Percentiles rank a stretch among this genome's conserved stretches.
phyloP scores from a whole-genome alignment of 2,888 invertebrate genomes.

The Campaea margaritaria region DNA sequence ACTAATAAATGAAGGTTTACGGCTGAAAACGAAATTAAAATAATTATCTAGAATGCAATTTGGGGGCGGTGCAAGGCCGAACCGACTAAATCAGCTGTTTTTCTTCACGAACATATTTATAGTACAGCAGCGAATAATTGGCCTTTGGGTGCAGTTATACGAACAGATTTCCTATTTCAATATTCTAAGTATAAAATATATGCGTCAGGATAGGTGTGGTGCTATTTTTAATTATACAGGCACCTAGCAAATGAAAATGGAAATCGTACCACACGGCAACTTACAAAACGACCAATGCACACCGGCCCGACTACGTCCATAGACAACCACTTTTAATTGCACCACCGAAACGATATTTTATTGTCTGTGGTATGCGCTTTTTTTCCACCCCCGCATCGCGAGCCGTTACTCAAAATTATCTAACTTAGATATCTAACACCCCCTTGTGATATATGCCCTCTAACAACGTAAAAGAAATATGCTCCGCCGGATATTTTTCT shows the following conservation, averaged over 20 bases:
- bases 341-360: slow-evolving; percentile 77
- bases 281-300: slow-evolving; percentile 33
- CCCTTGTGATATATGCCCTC: slow-evolving; percentile 69
- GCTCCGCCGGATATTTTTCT: slow-evolving; percentile 56
- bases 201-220: too few species aligned
- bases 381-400: slow-evolving; percentile 58
- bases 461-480: slow-evolving; percentile 68
- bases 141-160: background rate
- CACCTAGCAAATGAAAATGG: slow-evolving; percentile 2
- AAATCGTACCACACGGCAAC: slow-evolving; percentile 6
- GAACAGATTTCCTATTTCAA: too few species aligned
- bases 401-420: slow-evolving; percentile 83
- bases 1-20: background rate
- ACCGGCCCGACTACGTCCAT: slow-evolving; percentile 35
- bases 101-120: slow-evolving; percentile 21
- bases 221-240: too few species aligned
- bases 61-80: slow-evolving; percentile 50
- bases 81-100: slow-evolving; percentile 23
- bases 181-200: too few species aligned
- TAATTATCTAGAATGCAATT: slow-evolving; percentile 75
- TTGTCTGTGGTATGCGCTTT: slow-evolving; percentile 69
- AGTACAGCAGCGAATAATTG: slow-evolving; percentile 1
- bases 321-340: slow-evolving; percentile 76
- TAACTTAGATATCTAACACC: slow-evolving; percentile 75
- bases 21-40: slow-evolving; percentile 62